Evolutionary conservation across 2,888 invertebrate species (phyloP), one percentile per base, ranked within the genome.

Genomic region (Cephonodes hylas): DNA sequence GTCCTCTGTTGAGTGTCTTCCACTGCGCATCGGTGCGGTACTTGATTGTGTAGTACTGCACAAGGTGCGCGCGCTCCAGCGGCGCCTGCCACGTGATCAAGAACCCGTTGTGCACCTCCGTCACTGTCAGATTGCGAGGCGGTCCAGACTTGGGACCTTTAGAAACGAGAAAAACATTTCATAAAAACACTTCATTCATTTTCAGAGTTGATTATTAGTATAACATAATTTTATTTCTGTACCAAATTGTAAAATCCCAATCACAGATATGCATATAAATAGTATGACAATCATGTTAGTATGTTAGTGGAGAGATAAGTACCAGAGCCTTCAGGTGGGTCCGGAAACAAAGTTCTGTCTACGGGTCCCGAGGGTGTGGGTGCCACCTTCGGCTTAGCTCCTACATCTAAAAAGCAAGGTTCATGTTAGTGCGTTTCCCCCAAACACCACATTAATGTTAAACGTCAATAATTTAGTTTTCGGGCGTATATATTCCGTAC

Each of bases 141-240:
- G 96, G 96, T 76, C 97, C 96, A 59, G 99, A 98, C 89, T 96
- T 96, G 64, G 98, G 98, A 88, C 98, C 98, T 98, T 82, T 34
- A 23, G 56, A 20, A 5, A 57, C n/a, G 31, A 44, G 15, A 45
- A 10, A 42, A 3, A 20, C 27, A 20, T 46, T 46, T 25, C 5
- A 31, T 4, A 31, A 6, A 31, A 31, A 31, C n/a, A n/a, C n/a
- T n/a, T n/a, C n/a, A n/a, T n/a, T n/a, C n/a, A n/a, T n/a, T n/a
- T n/a, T n/a, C n/a, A n/a, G n/a, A n/a, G n/a, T n/a, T n/a, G n/a
- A n/a, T n/a, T n/a, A n/a, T n/a, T n/a, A n/a, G n/a, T n/a, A 31
- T 31, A 31, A 31, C 6, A 31, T n/a, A n/a, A n/a, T n/a, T n/a
- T n/a, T n/a, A n/a, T n/a, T n/a, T n/a, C n/a, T n/a, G n/a, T n/a